Conservation (phyloP, 2,113 vertebrate genomes). For the Eretmochelys imbricata region DNA sequence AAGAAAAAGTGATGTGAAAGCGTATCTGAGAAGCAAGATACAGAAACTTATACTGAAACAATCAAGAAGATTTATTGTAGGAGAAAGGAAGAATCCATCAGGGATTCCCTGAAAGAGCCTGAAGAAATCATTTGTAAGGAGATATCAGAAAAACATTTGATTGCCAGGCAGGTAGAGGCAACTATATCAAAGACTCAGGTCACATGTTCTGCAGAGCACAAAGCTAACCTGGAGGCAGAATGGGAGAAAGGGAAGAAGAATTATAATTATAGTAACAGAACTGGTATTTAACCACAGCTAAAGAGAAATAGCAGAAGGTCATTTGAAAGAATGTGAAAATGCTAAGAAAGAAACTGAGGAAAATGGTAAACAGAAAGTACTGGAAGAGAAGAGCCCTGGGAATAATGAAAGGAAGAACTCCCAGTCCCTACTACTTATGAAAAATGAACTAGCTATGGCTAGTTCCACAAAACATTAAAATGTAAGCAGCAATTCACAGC, state of each 20-base stretch:
- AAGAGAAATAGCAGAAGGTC: slow-evolving; percentile 34
- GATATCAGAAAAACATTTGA: background rate
- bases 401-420: slow-evolving; percentile 37
- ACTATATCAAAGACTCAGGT: background rate
- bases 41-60: background rate
- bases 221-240: background rate
- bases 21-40: background rate
- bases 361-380: slow-evolving; percentile 38
- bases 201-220: background rate
- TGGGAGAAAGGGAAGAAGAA: background rate
- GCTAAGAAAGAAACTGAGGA: slow-evolving; percentile 27
- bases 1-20: background rate
- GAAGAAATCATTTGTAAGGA: background rate
- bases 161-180: background rate
- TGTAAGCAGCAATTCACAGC: slow-evolving; percentile 27
- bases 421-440: background rate
- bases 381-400: background rate
- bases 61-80: background rate
- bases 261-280: slow-evolving; percentile 24
- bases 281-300: slow-evolving; percentile 29
- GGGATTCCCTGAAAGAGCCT: background rate
- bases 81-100: background rate
- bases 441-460: background rate
- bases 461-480: slow-evolving; percentile 30
- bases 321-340: slow-evolving; percentile 45